phyloP scores from a whole-genome alignment of 2,113 vertebrate genomes.

The Lamprotornis superbus region DNA sequence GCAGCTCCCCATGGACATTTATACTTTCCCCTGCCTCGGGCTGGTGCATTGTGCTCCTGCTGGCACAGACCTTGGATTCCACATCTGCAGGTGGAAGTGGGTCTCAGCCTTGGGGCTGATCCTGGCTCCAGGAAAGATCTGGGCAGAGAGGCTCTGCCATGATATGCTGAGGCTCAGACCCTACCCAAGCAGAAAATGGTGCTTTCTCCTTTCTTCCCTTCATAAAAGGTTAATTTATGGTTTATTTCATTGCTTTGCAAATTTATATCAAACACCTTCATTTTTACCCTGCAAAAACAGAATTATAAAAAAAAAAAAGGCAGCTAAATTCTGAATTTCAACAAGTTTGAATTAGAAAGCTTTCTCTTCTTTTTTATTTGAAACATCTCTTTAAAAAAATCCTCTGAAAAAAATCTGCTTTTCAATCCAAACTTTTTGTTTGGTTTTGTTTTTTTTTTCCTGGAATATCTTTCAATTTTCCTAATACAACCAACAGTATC shows the following conservation, averaged over 20 bases:
- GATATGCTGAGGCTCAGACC: neutral
- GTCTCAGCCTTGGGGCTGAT: neutral
- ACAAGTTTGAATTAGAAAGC: neutral
- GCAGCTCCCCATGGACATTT: neutral
- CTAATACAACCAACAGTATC: neutral
- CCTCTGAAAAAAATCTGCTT: neutral
- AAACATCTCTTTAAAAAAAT: neutral
- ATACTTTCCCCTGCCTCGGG: neutral
- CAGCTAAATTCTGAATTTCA: neutral
- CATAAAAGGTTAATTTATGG: neutral
- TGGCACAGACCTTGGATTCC: neutral
- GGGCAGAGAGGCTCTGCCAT: neutral
- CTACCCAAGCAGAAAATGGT: accelerated
- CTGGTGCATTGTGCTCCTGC: neutral
- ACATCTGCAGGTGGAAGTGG: neutral
- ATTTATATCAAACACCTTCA: neutral
- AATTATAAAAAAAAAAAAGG: neutral
- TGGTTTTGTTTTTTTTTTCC: neutral
- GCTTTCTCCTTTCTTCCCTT: neutral
- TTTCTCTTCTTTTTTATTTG: neutral
- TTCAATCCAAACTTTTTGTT: neutral
- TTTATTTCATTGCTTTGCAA: neutral
- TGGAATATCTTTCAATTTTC: constrained; percentile 32
- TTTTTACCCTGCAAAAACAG: neutral
- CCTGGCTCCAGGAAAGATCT: neutral